phyloP scores from a whole-genome alignment of 2,888 invertebrate species.

The Palloptera scutellata region DNA sequence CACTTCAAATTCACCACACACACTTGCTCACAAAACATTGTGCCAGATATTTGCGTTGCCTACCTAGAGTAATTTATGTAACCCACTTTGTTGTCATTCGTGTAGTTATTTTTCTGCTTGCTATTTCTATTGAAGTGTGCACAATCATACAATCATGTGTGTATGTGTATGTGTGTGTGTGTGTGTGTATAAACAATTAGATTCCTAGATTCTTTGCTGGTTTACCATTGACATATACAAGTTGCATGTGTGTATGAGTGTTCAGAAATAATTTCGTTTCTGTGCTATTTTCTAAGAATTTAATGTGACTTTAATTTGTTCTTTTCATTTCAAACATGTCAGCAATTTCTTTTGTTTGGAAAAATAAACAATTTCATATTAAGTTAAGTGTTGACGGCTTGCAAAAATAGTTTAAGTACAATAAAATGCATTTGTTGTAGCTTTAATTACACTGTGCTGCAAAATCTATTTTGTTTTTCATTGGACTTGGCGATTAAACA shows the following conservation, averaged over 20 bases:
- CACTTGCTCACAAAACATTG: not conserved
- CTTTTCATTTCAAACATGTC: too few relatives aligned
- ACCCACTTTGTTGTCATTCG: constrained; percentile 6
- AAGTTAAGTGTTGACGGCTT: not conserved
- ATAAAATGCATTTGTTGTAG: constrained; percentile 6
- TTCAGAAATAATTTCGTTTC: too few relatives aligned
- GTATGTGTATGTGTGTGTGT: constrained; percentile 2
- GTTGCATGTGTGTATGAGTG: too few relatives aligned
- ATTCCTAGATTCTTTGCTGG: too few relatives aligned
- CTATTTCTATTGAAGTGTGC: not conserved
- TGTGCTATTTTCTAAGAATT: too few relatives aligned
- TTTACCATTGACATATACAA: too few relatives aligned
- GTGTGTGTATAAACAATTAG: not conserved
- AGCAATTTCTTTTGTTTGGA: too few relatives aligned
- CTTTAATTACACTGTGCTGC: not conserved
- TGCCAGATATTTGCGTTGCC: not conserved
- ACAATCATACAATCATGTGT: not conserved
- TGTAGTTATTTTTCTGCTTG: constrained; percentile 12
- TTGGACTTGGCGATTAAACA: too few relatives aligned
- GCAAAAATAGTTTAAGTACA: not conserved
- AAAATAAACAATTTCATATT: too few relatives aligned
- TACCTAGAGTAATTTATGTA: constrained; percentile 5
- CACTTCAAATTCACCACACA: not conserved
- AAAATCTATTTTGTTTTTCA: too few relatives aligned
- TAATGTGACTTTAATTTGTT: too few relatives aligned